A percentile compares a stretch with the other conserved stretches of the same genome.
Evolutionary conservation across 1,140 invertebrate genomes (phyloP).

Genomic region (Bombus sylvicola): DNA sequence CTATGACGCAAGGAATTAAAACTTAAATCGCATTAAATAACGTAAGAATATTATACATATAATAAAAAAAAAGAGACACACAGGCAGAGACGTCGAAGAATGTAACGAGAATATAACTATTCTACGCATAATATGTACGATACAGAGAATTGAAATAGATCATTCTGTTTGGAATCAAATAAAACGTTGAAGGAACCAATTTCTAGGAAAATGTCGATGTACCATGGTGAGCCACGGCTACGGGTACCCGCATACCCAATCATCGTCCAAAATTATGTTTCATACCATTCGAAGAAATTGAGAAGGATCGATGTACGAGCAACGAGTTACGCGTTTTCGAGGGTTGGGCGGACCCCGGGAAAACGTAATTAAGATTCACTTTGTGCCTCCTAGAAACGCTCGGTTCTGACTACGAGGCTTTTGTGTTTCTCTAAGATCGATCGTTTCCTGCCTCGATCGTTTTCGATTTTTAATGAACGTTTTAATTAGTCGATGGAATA

Average conservation of each 20-base stretch:
- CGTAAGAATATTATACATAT: too few relatives aligned
- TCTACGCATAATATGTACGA: not conserved
- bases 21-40: not conserved
- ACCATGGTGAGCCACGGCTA: slow-evolving; percentile 33
- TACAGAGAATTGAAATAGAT: not conserved
- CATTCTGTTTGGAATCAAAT: not conserved
- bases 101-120: too few relatives aligned
- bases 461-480: not conserved
- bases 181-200: not conserved
- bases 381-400: not conserved
- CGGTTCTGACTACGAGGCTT: not conserved
- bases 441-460: slow-evolving; percentile 3
- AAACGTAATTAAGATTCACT: slow-evolving; percentile 47
- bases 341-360: slow-evolving; percentile 3
- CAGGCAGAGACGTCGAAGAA: not conserved
- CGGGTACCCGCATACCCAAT: slow-evolving; percentile 57
- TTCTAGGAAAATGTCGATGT: slow-evolving; percentile 52
- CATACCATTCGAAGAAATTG: slow-evolving; percentile 30
- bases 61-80: not conserved
- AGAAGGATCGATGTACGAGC: slow-evolving; percentile 22
- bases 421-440: slow-evolving; percentile 1
- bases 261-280: slow-evolving; percentile 33
- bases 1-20: not conserved
- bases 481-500: not conserved
- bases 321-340: not conserved